Base-by-base conservation (phyloP, 1,140 invertebrate species). In the Bombus impatiens region DNA sequence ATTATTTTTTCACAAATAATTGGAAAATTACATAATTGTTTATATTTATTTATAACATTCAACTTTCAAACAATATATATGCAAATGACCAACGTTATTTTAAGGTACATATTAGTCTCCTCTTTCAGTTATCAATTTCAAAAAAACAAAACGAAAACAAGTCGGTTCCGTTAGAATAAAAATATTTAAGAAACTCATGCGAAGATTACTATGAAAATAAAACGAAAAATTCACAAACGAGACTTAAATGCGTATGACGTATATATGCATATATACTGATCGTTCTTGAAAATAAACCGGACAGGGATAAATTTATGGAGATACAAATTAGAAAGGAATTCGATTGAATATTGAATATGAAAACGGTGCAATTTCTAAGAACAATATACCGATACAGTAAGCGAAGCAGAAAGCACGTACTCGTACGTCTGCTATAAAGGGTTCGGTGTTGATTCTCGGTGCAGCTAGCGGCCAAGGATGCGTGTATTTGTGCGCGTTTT, bases 401-500 rank as follows among this genome's bases (percentile, higher is more conserved):
- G 42, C 53, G 72, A 9, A 44, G 3, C 53, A 78, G 47, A 22
- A 28, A 44, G 47, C n/a, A 37, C 6, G 47, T 22, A 22, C 13
- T 57, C 28, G 15, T 59, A 59, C 15, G 10, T 78, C 28, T 18
- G 44, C 82, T 78, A 53, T 84, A 84, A 78, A 84, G 62, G 44
- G 22, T 40, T 67, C 22, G 25, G 32, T 82, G 75, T 59, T n/a
- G 32, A 78, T 68, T 83, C 59, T 77, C 42, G 42, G 74, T 40
- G 59, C 74, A 77, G 35, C 35, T 77, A 44, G 44, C 42, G 72
- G 82, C 59, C 82, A 83, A 78, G 82, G 82, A 84, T 84, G 35
- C 37, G 12, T 84, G 65, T 57, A 57, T 83, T 82, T 78, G 82
- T 78, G 77, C 86, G 81, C 57, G 37, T 84, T 83, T 71, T 62